Base-by-base conservation (phyloP, 2,888 invertebrate genomes). In the Phyllotreta cruciferae region DNA sequence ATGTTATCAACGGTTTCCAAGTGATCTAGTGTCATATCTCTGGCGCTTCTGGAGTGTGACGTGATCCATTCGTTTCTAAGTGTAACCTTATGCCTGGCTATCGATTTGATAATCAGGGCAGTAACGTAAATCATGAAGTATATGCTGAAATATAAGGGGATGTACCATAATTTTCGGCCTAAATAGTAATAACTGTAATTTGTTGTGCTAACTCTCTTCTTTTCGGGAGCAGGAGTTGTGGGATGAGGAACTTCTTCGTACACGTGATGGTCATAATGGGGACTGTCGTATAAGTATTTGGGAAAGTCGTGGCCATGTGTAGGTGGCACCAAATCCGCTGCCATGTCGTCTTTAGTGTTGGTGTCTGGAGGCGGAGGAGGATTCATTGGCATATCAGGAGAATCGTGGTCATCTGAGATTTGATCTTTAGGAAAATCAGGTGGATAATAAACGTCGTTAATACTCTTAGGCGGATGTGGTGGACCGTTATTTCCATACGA, bases 101-200 rank as follows among this genome's bases (percentile, higher is more conserved):
- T 86, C 3, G 90, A 89, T 77, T 90, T 90, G 35, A 90, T 82
- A 63, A 91, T 88, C 34, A 91, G 82, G 11, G 89, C 88, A 1
- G 87, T 88, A 0, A 91, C 88, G 73, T 91, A 91, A 62, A 90
- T 81, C 55, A 87, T 85, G 70, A 88, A 87, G 71, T 88, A 91
- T 9, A 90, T 87, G 75, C 90, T 90, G 76, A 91, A 91, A 78
- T 90, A 91, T 47, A 91, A 79, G 0, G 91, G 91, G 66, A 91
- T 82, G 75, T 90, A 91, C 85, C 90, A 91, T 38, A 91, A 80
- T 74, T 91, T 91, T 71, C 89, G 86, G 1, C 90, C 90, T 64
- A 91, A 83, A 74, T 88, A 90, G 74, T 90, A 91, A 77, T 91
- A 91, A 76, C 90, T 90, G 82, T 88, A 90, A 61, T 81, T 81